phyloP scores from a whole-genome alignment of 2,888 invertebrate species.

The Cataglyphis altisquamis region DNA sequence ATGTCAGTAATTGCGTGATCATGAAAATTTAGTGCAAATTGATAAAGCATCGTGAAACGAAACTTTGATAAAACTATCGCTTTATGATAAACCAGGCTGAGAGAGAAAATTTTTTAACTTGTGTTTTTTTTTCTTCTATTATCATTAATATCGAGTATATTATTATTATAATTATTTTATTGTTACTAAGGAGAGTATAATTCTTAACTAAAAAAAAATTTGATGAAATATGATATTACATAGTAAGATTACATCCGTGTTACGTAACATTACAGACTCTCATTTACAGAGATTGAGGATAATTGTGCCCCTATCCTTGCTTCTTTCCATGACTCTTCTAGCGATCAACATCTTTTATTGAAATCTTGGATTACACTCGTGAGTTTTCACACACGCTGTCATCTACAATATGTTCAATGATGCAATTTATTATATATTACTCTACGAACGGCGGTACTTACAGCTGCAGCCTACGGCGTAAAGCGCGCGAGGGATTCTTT shows the following conservation, averaged over 20 bases:
- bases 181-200: background rate
- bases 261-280: background rate
- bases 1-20: background rate
- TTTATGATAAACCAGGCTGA: background rate
- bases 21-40: too few species aligned
- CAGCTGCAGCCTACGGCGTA: slow-evolving; percentile 68
- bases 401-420: slow-evolving; percentile 66
- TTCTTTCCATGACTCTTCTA: slow-evolving; percentile 34
- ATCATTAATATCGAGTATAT: background rate
- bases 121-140: background rate
- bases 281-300: background rate
- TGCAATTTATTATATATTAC: slow-evolving; percentile 62
- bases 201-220: background rate
- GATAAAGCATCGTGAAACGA: background rate
- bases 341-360: slow-evolving; percentile 81
- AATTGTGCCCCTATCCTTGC: background rate
- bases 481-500: slow-evolving; percentile 56
- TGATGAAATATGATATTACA: background rate
- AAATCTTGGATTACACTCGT: slow-evolving; percentile 79
- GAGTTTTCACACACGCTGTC: slow-evolving; percentile 65
- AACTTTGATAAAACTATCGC: background rate
- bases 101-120: background rate
- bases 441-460: slow-evolving; percentile 66
- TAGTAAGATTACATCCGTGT: background rate
- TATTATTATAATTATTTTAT: background rate